A percentile compares a stretch with the other conserved stretches of the same genome.
Evolutionary conservation across 2,888 invertebrate genomes (phyloP).

Genomic region (Acanthosepion pharaonis): DNA sequence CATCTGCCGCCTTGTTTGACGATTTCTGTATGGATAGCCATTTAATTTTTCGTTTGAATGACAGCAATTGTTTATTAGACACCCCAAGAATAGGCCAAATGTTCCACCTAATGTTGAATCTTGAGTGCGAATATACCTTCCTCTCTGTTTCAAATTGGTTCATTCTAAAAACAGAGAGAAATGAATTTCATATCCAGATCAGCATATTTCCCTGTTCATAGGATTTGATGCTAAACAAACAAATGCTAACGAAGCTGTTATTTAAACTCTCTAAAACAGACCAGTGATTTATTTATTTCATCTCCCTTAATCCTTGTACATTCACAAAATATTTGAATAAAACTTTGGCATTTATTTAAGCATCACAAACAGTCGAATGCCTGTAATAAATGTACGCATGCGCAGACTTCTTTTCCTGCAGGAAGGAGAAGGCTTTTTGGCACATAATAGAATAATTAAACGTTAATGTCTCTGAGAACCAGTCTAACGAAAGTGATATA

Average conservation of each 20-base stretch:
- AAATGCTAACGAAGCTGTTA: not conserved
- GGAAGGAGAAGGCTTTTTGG: not conserved
- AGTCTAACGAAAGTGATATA: not conserved
- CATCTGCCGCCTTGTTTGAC: not conserved
- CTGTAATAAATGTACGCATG: not conserved
- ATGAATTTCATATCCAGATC: not conserved
- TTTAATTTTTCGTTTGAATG: slow-evolving; percentile 33
- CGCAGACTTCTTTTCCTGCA: not conserved
- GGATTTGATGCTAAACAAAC: not conserved
- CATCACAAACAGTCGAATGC: not conserved
- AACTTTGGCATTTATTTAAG: not conserved
- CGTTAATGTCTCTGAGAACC: not conserved
- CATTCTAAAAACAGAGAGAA: not conserved
- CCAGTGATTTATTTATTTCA: not conserved
- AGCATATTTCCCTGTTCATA: not conserved
- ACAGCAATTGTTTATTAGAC: slow-evolving; percentile 22
- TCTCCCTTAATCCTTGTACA: not conserved
- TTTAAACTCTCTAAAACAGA: not conserved
- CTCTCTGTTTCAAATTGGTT: not conserved
- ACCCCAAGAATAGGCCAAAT: not conserved
- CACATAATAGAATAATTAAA: not conserved
- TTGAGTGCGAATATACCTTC: not conserved
- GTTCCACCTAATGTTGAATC: slow-evolving; percentile 21
- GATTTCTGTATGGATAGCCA: slow-evolving; percentile 7
- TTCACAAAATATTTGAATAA: slow-evolving; percentile 4